phyloP scores from a whole-genome alignment of 1,140 invertebrate species.

The Scaptomyza pallida region DNA sequence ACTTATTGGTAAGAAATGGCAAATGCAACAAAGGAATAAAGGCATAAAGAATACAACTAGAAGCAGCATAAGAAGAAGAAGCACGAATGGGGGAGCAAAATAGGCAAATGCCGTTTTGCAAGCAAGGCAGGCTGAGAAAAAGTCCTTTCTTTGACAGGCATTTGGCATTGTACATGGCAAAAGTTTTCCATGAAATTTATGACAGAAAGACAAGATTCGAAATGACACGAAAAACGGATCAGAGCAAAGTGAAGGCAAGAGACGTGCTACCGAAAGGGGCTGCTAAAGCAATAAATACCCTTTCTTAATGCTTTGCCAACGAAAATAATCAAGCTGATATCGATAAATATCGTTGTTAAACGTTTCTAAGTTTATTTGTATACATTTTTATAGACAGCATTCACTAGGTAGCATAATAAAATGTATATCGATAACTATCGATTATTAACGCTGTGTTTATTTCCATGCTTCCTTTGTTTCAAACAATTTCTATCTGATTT shows the following conservation, averaged over 20 bases:
- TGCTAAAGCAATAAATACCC: background rate
- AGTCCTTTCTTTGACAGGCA: conserved; percentile 22
- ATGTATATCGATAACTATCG: background rate
- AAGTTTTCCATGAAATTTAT: conserved; percentile 47
- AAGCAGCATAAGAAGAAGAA: too few species aligned
- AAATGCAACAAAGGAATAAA: conserved; percentile 27
- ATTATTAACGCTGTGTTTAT: too few species aligned
- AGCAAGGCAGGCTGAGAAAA: background rate
- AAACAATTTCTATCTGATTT: too few species aligned
- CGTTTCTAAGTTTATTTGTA: too few species aligned
- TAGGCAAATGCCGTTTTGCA: conserved; percentile 14
- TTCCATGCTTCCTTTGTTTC: too few species aligned
- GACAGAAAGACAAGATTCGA: conserved; percentile 18
- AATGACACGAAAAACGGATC: conserved; percentile 14
- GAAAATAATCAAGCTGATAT: too few species aligned
- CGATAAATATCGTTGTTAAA: too few species aligned
- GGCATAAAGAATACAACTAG: background rate
- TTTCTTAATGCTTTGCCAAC: background rate
- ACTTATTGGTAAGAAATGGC: conserved; percentile 1
- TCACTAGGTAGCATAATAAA: too few species aligned
- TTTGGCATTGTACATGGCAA: background rate
- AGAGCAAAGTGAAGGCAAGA: background rate
- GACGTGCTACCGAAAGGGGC: too few species aligned
- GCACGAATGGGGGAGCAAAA: too few species aligned
- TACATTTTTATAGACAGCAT: too few species aligned